Base-by-base conservation (phyloP, 2,888 invertebrate species). In the Ochropleura leucogaster region DNA sequence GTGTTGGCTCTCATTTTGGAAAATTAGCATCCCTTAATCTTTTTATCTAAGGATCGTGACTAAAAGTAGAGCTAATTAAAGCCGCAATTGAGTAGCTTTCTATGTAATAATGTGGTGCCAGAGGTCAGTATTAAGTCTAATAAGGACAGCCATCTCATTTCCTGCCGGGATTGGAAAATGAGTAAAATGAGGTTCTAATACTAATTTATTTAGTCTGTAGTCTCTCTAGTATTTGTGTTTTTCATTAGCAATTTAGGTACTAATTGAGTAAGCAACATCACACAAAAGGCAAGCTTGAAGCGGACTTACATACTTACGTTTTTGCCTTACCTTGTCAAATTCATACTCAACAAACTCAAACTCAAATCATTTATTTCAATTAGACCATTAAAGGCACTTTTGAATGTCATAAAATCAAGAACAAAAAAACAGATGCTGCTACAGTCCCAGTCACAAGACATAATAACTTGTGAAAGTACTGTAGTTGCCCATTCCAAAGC, bases 1-100 rank as follows among this genome's bases (percentile, higher is more conserved):
- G 68, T 84, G 76, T 86, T 84, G 82, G 81, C 73, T 74, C 83
- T 85, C 77, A 79, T 87, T 83, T 82, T 8, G 20, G 67, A 66
- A 81, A 82, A 85, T 84, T 85, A 71, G 68, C 12, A 20, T 78
- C 4, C 46, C 55, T 59, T 82, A 85, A 67, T 74, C 44, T 68
- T 80, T 81, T 88, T 77, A 79, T 68, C 47, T 77, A 42, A 46
- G 55, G 55, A 65, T 71, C 57, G 47, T 57, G 20, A 69, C 47
- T 74, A 69, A 67, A 84, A 72, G 46, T 62, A 59, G n/a, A 64
- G 18, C 10, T 73, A 73, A 80, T 85, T 80, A 73, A 68, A 69
- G 53, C 53, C 46, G 9, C 30, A 64, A 75, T 80, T 67, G 42
- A 59, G 64, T 71, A 47, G 49, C 44, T 60, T 59, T 55, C 67